Conservation (phyloP, 2,797 vertebrate species). For the Molossus alvarezi region DNA sequence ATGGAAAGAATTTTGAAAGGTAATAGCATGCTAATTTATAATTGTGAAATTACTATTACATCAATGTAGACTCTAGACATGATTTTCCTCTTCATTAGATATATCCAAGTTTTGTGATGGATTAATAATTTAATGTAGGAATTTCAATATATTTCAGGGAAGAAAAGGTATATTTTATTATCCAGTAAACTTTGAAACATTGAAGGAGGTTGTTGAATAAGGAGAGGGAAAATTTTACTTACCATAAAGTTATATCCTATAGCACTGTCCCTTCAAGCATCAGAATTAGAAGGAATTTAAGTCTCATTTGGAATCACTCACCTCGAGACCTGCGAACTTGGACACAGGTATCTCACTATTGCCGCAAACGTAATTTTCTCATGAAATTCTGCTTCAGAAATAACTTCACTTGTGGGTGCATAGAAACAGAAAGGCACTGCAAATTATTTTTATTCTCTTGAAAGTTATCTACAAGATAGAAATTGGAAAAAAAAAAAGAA, state of each 20-base stretch:
- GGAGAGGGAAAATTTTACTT: background rate
- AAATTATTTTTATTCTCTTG: background rate
- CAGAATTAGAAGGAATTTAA: background rate
- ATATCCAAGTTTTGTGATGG: background rate
- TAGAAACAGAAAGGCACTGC: background rate
- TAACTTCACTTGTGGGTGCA: background rate
- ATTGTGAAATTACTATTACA: background rate
- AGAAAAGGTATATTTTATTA: slow-evolving; percentile 43
- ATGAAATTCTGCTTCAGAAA: background rate
- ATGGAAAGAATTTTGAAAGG: background rate
- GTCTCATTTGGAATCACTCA: background rate
- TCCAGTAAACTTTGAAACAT: background rate
- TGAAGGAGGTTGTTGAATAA: background rate
- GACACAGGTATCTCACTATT: background rate
- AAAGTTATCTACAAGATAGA: background rate
- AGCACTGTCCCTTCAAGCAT: background rate
- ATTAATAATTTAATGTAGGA: slow-evolving; percentile 19
- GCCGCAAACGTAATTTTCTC: background rate
- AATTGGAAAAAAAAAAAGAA: background rate
- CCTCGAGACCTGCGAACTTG: background rate
- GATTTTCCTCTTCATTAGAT: slow-evolving; percentile 5
- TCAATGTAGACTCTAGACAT: slow-evolving; percentile 21
- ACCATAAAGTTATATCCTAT: background rate
- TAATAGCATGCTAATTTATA: slow-evolving; percentile 14
- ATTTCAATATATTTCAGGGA: background rate